phyloP scores from a whole-genome alignment of 2,113 vertebrate genomes.

The Ptilonorhynchus violaceus region DNA sequence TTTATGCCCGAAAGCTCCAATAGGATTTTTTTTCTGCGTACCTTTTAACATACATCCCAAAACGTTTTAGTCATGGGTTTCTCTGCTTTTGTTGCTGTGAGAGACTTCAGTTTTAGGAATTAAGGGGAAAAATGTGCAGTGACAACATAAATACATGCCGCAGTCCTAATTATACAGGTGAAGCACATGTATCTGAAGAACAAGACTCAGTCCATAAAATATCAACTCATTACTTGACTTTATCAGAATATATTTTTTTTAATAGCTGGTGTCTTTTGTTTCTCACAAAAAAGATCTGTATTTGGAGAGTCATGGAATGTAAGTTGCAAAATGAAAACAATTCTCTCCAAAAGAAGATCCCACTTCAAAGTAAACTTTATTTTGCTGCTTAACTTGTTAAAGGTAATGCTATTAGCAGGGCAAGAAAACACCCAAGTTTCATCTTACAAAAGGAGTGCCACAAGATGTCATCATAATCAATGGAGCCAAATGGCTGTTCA shows the following conservation, averaged over 20 bases:
- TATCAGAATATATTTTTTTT: not conserved
- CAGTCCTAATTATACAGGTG: not conserved
- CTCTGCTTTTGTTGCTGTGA: not conserved
- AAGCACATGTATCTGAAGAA: not conserved
- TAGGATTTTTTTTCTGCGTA: not conserved
- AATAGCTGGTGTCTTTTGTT: not conserved
- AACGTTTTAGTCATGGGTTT: not conserved
- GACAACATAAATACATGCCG: not conserved
- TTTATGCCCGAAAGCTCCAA: not conserved
- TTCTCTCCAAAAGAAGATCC: not conserved
- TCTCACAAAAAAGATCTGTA: not conserved
- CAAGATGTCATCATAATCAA: conserved; percentile 62
- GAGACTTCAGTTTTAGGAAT: not conserved
- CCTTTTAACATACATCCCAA: not conserved
- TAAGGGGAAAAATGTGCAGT: not conserved
- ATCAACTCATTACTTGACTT: not conserved
- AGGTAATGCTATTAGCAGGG: not conserved
- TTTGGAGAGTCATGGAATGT: not conserved
- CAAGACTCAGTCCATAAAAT: not conserved
- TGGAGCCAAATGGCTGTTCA: not conserved
- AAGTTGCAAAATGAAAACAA: not conserved
- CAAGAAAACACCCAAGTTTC: not conserved
- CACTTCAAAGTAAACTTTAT: not conserved
- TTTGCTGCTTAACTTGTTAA: not conserved
- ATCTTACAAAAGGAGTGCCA: not conserved